Percentiles rank a stretch among this genome's conserved stretches.
Conservation (phyloP, 2,797 vertebrate species). For the Acestrorhynchus altus region DNA sequence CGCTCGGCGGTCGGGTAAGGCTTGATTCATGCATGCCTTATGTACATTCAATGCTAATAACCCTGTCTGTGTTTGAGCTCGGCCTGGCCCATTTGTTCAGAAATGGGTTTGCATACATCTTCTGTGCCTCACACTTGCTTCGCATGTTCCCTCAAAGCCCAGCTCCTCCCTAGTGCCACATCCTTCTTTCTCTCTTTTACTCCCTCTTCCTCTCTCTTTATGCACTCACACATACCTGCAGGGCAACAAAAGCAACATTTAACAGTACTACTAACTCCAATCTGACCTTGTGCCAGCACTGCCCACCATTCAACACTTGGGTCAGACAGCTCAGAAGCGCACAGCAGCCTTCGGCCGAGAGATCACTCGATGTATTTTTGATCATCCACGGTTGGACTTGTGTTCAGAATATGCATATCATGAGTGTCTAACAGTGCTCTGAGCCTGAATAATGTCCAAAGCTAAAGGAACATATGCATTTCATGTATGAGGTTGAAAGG, state of each 20-base stretch:
- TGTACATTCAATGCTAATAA: conserved; percentile 73
- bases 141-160: conserved; percentile 28
- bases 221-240: conserved; percentile 62
- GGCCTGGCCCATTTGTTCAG: conserved; percentile 73
- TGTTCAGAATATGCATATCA: conserved; percentile 43
- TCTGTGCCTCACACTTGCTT: conserved; percentile 50
- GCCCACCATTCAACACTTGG: conserved; percentile 63
- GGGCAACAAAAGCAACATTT: conserved; percentile 75
- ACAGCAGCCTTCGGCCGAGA: conserved; percentile 47
- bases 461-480: conserved; percentile 56
- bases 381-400: conserved; percentile 33
- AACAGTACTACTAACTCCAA: conserved; percentile 60
- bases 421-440: background rate
- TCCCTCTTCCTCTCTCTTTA: conserved; percentile 48
- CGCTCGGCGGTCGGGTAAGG: conserved; percentile 63
- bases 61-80: conserved; percentile 66
- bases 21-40: conserved; percentile 76
- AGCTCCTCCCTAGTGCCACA: conserved; percentile 47
- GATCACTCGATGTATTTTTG: conserved; percentile 40
- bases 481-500: conserved; percentile 54
- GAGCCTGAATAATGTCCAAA: conserved; percentile 44
- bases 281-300: conserved; percentile 69
- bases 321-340: conserved; percentile 48
- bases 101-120: conserved; percentile 79
- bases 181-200: conserved; percentile 52